phyloP scores from a whole-genome alignment of 2,888 invertebrate genomes.

The Dryococelus australis region DNA sequence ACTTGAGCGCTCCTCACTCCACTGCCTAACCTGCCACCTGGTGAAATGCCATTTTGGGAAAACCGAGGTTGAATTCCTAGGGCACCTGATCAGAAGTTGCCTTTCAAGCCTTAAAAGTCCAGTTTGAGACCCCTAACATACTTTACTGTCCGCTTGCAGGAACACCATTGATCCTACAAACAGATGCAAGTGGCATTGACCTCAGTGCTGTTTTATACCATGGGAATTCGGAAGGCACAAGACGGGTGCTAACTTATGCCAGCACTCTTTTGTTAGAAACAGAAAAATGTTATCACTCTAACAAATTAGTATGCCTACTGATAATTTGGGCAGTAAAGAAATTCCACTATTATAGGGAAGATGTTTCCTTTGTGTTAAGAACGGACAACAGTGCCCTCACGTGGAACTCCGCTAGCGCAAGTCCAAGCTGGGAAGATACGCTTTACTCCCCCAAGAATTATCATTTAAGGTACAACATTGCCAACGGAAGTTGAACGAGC shows the following conservation, averaged over 20 bases:
- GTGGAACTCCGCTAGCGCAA: background rate
- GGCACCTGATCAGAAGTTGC: background rate
- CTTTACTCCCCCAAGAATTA: background rate
- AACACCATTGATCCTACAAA: background rate
- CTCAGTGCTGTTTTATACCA: background rate
- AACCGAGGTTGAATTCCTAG: background rate
- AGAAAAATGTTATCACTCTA: background rate
- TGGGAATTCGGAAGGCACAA: background rate
- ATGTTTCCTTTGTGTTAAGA: background rate
- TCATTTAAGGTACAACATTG: background rate
- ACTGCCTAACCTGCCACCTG: background rate
- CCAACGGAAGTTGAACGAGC: background rate
- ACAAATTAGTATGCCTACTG: background rate
- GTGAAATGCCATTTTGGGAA: background rate
- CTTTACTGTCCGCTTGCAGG: background rate
- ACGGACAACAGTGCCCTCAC: background rate
- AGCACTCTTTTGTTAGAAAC: background rate
- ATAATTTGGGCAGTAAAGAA: background rate
- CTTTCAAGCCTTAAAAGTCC: background rate
- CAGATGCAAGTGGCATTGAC: background rate
- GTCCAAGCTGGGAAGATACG: background rate
- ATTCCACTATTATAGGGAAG: background rate
- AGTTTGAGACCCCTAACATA: background rate
- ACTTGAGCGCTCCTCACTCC: background rate
- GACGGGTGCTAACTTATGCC: background rate